A percentile compares a stretch with the other conserved stretches of the same genome.
These are phyloP conservation scores for Spea hammondii DNA, from an alignment of 2,797 vertebrate genomes.

Conservation along the genomic window DNA sequence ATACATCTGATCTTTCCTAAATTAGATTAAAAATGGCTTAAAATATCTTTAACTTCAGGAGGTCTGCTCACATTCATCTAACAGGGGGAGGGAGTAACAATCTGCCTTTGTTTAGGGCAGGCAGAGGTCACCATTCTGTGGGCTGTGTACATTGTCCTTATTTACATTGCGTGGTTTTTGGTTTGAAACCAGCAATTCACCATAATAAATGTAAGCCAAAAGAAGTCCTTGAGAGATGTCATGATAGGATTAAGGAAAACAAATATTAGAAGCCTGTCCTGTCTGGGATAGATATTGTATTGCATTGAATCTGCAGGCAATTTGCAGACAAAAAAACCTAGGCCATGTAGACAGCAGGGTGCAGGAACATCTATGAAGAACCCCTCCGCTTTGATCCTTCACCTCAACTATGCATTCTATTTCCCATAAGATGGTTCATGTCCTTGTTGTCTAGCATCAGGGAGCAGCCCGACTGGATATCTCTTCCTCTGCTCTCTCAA, in stretches of 20 bases:
- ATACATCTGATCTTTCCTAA: slow-evolving; percentile 43
- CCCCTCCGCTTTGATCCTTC: too few relatives aligned
- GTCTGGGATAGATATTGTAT: too few relatives aligned
- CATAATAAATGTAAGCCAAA: slow-evolving; percentile 25
- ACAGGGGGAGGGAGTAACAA: slow-evolving; percentile 42
- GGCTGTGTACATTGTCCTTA: slow-evolving; percentile 35
- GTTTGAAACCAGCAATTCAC: slow-evolving; percentile 22
- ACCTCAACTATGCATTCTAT: too few relatives aligned
- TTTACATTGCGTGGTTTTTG: slow-evolving; percentile 25
- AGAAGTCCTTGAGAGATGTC: slow-evolving; percentile 34
- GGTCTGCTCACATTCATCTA: slow-evolving; percentile 38
- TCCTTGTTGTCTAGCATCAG: too few relatives aligned
- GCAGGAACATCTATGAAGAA: too few relatives aligned
- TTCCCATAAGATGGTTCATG: too few relatives aligned
- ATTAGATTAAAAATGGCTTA: slow-evolving; percentile 21
- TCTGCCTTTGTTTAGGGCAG: slow-evolving; percentile 28
- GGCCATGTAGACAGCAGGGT: too few relatives aligned
- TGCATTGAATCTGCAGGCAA: too few relatives aligned
- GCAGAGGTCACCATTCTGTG: slow-evolving; percentile 41
- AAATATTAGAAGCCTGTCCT: neutral
- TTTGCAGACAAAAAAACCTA: too few relatives aligned
- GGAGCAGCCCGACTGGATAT: too few relatives aligned
- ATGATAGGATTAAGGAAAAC: neutral
- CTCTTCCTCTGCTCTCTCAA: too few relatives aligned
- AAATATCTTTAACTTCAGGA: slow-evolving; percentile 42